These are phyloP conservation scores for Poeciliopsis presidionis DNA, from an alignment of 2,797 vertebrate genomes.

Conservation along the genomic window DNA sequence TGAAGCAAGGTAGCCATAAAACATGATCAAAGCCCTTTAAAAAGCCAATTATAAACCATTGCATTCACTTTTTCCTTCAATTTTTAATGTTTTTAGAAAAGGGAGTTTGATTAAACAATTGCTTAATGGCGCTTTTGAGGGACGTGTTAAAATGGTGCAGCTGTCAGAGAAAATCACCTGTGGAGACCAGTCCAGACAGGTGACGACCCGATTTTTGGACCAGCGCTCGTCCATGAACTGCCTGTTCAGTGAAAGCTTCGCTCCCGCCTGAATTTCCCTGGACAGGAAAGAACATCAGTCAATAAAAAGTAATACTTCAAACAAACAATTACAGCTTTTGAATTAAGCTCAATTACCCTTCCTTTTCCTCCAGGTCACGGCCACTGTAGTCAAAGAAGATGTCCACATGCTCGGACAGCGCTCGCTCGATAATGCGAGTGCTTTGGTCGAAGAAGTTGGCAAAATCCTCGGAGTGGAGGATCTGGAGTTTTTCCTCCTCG, in stretches of 20 bases:
- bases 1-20: slow-evolving; percentile 70
- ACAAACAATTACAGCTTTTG: slow-evolving; percentile 25
- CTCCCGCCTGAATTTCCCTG: slow-evolving; percentile 96
- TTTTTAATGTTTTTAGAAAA: slow-evolving; percentile 10
- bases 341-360: slow-evolving; percentile 84
- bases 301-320: slow-evolving; percentile 47
- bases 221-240: slow-evolving; percentile 96
- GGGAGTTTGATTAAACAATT: not conserved
- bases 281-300: slow-evolving; percentile 31
- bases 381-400: slow-evolving; percentile 99
- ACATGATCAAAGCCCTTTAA: slow-evolving; percentile 59
- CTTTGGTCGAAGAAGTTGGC: slow-evolving; percentile 96
- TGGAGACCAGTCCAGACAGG: slow-evolving; percentile 96
- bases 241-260: slow-evolving; percentile 94
- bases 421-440: slow-evolving; percentile 94
- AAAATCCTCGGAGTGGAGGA: slow-evolving; percentile 95
- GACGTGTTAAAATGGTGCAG: not conserved
- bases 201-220: slow-evolving; percentile 97
- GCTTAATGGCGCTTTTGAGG: too few relatives aligned
- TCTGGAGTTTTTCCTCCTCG: slow-evolving; percentile 97
- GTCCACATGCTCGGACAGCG: slow-evolving; percentile 94
- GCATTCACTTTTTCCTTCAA: slow-evolving; percentile 10
- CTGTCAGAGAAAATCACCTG: slow-evolving; percentile 83
- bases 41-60: slow-evolving; percentile 56
- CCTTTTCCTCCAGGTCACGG: slow-evolving; percentile 96